Evolutionary conservation across 2,113 vertebrate species (phyloP).

Genomic region (Lepisosteus oculatus): DNA sequence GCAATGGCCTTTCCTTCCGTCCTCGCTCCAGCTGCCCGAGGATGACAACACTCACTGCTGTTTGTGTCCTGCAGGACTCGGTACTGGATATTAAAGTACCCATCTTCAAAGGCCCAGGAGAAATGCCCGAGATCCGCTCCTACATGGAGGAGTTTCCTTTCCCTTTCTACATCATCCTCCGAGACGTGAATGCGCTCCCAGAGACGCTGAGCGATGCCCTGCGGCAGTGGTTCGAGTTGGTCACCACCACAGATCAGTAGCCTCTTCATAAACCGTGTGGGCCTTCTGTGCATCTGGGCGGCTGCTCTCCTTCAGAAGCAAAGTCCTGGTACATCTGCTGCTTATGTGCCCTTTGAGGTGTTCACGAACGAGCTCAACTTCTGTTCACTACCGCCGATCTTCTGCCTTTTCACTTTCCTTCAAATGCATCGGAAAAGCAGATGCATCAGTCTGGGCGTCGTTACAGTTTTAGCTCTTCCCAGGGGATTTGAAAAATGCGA

Average conservation of each 20-base stretch:
- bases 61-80: conserved; percentile 75
- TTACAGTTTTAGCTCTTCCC: no score
- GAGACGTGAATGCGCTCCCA: conserved; percentile 86
- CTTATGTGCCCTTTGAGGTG: conserved; percentile 61
- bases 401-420: background rate
- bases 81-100: conserved; percentile 98
- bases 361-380: background rate
- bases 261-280: no score
- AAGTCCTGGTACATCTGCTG: conserved; percentile 26
- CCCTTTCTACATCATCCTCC: conserved; percentile 92
- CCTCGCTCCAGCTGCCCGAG: no score
- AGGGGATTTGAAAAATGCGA: no score
- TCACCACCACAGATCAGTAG: conserved; percentile 77
- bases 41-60: background rate
- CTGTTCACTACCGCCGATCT: background rate
- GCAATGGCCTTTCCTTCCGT: no score
- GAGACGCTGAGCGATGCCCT: conserved; percentile 94
- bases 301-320: conserved; percentile 38
- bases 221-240: conserved; percentile 96
- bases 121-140: conserved; percentile 89
- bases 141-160: conserved; percentile 99
- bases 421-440: no score
- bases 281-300: conserved; percentile 23
- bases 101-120: conserved; percentile 86
- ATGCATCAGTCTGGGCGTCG: no score